Evolutionary conservation across 1,140 invertebrate genomes (phyloP).

Genomic region (Zaprionus capensis): DNA sequence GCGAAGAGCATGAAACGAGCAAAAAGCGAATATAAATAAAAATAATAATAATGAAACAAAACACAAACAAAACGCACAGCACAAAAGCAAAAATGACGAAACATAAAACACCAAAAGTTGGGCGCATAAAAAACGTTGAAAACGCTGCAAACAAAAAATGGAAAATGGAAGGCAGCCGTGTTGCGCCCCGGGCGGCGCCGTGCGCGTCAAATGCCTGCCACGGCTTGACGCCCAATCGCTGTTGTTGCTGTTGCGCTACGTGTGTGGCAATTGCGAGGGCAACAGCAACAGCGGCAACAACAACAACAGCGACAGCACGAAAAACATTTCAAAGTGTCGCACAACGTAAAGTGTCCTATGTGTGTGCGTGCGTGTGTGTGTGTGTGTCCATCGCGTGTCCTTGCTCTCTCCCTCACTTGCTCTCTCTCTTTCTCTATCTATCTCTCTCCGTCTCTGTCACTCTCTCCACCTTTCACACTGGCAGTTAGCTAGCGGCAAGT

Average conservation of each 20-base stretch:
- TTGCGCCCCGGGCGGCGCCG: slow-evolving; percentile 24
- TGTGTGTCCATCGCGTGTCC: slow-evolving; percentile 60
- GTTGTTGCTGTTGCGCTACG: slow-evolving; percentile 25
- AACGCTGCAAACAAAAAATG: slow-evolving; percentile 35
- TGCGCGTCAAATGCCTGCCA: slow-evolving; percentile 33
- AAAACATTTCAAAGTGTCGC: slow-evolving; percentile 67
- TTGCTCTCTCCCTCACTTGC: slow-evolving; percentile 41
- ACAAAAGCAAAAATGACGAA: slow-evolving; percentile 61
- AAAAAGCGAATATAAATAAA: slow-evolving; percentile 35
- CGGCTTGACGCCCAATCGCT: slow-evolving; percentile 39
- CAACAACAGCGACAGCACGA: slow-evolving; percentile 37
- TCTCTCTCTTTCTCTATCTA: background rate
- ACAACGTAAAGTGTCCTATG: slow-evolving; percentile 29
- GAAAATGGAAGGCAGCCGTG: slow-evolving; percentile 33
- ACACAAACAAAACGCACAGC: slow-evolving; percentile 30
- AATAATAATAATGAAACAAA: slow-evolving; percentile 24
- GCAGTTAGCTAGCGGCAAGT: slow-evolving; percentile 55
- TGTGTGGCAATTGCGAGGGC: slow-evolving; percentile 49
- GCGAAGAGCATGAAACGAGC: slow-evolving; percentile 46
- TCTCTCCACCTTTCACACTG: slow-evolving; percentile 10
- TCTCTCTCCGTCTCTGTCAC: slow-evolving; percentile 19
- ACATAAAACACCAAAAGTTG: slow-evolving; percentile 71
- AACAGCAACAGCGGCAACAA: slow-evolving; percentile 33
- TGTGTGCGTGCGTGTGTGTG: slow-evolving; percentile 26
- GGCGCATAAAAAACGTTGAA: slow-evolving; percentile 42